These are phyloP conservation scores for Schizopygopsis malacanthus DNA, from an alignment of 2,797 vertebrate genomes.

Conservation along the genomic window DNA sequence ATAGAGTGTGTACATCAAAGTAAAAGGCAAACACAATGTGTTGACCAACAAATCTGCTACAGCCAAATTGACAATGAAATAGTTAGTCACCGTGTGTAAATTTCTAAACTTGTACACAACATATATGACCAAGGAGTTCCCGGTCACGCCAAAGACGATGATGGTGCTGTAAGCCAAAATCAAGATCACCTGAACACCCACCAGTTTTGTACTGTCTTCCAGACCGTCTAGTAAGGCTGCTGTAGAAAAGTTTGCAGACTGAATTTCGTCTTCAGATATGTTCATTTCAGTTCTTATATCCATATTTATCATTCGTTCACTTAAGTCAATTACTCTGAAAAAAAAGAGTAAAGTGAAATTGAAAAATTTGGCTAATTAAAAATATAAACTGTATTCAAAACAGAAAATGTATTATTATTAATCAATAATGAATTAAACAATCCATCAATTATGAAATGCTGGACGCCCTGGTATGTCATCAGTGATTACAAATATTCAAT, in stretches of 20 bases:
- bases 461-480: neutral
- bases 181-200: constrained; percentile 88
- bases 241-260: constrained; percentile 68
- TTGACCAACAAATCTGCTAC: constrained; percentile 94
- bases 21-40: constrained; percentile 91
- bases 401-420: neutral
- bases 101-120: constrained; percentile 92
- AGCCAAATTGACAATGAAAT: constrained; percentile 93
- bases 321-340: constrained; percentile 18
- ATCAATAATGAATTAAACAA: neutral
- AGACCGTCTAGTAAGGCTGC: constrained; percentile 58
- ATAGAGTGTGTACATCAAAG: constrained; percentile 88
- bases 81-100: constrained; percentile 92
- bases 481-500: neutral
- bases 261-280: constrained; percentile 36
- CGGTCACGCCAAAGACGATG: constrained; percentile 89
- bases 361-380: too few relatives aligned
- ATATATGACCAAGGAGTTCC: constrained; percentile 93
- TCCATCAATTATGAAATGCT: neutral
- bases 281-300: constrained; percentile 48
- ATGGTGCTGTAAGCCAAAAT: constrained; percentile 94
- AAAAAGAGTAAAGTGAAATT: neutral
- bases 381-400: neutral
- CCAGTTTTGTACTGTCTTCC: constrained; percentile 87
- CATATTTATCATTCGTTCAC: constrained; percentile 49